Evolutionary conservation across 2,113 vertebrate species (phyloP).

Genomic region (Ptilorrhoa leucosticta): DNA sequence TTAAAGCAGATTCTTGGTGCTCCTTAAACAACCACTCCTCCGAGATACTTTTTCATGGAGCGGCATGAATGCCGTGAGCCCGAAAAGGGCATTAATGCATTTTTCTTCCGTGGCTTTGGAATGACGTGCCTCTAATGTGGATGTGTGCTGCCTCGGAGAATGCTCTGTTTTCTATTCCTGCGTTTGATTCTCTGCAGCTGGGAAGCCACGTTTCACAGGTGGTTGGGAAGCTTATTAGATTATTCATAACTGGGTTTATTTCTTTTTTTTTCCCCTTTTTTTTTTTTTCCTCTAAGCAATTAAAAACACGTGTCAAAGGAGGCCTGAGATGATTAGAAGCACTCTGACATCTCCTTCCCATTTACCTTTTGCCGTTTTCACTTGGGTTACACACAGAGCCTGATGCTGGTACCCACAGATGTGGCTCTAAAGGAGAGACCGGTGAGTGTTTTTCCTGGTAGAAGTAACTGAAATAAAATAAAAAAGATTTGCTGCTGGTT

Average conservation of each 20-base stretch:
- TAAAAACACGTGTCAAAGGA: constrained; percentile 54
- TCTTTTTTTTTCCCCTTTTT: neutral
- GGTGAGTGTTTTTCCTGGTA: neutral
- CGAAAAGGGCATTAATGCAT: constrained; percentile 38
- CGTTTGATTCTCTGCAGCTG: constrained; percentile 59
- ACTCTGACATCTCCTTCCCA: constrained; percentile 47
- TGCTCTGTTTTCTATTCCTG: constrained; percentile 26
- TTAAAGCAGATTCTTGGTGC: constrained; percentile 6
- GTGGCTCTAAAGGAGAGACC: neutral
- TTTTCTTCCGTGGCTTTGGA: constrained; percentile 36
- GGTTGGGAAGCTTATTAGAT: constrained; percentile 62
- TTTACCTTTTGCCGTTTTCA: constrained; percentile 55
- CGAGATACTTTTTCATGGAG: neutral
- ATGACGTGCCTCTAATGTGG: neutral
- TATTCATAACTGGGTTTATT: constrained; percentile 58
- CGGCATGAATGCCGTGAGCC: neutral
- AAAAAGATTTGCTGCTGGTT: neutral
- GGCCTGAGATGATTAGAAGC: constrained; percentile 2
- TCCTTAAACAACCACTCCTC: constrained; percentile 40
- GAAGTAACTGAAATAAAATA: neutral
- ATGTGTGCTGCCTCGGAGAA: neutral
- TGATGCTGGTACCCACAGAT: neutral
- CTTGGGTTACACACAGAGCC: neutral
- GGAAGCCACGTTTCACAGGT: constrained; percentile 57
- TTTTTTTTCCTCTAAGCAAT: neutral